A percentile compares a stretch with the other conserved stretches of the same genome.
Evolutionary conservation across 1,140 invertebrate genomes (phyloP).

Genomic region (Anthonomus grandis): DNA sequence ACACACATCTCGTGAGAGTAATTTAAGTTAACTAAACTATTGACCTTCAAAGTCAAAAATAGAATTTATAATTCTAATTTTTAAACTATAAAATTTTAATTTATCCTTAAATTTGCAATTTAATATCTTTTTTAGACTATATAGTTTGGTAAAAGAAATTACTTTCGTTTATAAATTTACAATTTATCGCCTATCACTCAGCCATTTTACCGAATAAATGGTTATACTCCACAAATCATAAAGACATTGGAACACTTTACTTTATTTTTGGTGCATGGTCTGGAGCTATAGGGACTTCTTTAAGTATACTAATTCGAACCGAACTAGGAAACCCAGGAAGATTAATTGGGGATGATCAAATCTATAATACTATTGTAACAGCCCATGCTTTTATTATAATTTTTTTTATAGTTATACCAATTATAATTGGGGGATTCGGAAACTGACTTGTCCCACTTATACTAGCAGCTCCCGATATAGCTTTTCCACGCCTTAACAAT

Average conservation of each 20-base stretch:
- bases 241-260: constrained; percentile 74
- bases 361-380: constrained; percentile 71
- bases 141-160: constrained; percentile 49
- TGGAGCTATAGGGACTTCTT: constrained; percentile 60
- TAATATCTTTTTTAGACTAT: constrained; percentile 46
- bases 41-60: constrained; percentile 58
- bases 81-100: constrained; percentile 46
- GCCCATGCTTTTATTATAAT: constrained; percentile 74
- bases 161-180: constrained; percentile 55
- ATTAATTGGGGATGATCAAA: constrained; percentile 64
- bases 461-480: constrained; percentile 69
- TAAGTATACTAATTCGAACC: constrained; percentile 65
- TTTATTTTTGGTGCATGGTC: constrained; percentile 67
- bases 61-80: constrained; percentile 51
- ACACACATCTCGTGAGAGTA: too few relatives aligned
- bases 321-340: constrained; percentile 60
- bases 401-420: constrained; percentile 77
- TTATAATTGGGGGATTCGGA: constrained; percentile 75
- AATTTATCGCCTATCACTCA: constrained; percentile 56
- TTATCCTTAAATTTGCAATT: constrained; percentile 57
- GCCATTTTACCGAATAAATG: constrained; percentile 55
- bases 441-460: constrained; percentile 74
- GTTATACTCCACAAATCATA: constrained; percentile 70
- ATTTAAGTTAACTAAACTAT: constrained; percentile 59
- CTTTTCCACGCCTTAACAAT: constrained; percentile 75